These are phyloP conservation scores for Antechinus stuartii DNA, from an alignment of 2,113 vertebrate genomes.

Conservation along the genomic window DNA sequence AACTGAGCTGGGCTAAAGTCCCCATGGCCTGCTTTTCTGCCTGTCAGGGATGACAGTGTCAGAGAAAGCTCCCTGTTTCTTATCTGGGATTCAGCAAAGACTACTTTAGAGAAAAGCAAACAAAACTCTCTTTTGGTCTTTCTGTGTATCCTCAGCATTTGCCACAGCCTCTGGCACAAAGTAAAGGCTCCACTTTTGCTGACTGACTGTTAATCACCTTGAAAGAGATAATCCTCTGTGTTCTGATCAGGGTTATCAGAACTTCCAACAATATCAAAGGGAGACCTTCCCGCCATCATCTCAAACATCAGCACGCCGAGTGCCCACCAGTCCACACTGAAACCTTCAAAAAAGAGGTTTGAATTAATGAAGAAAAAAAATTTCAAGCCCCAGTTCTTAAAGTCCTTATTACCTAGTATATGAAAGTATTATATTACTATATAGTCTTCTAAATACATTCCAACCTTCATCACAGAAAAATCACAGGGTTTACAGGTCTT, in stretches of 20 bases:
- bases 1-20: background rate
- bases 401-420: constrained; percentile 33
- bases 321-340: constrained; percentile 99
- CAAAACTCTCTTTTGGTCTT: background rate
- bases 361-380: background rate
- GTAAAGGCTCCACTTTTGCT: background rate
- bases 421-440: constrained; percentile 40
- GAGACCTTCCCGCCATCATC: constrained; percentile 99
- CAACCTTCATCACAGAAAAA: background rate
- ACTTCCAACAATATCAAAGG: constrained; percentile 98
- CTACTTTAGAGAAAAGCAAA: constrained; percentile 3
- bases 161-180: background rate
- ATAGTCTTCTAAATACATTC: constrained; percentile 43
- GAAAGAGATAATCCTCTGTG: constrained; percentile 99
- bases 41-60: no score
- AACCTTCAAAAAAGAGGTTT: constrained; percentile 84
- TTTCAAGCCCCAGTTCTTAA: background rate
- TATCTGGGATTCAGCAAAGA: background rate
- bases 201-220: constrained; percentile 86
- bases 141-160: background rate
- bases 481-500: background rate
- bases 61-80: background rate
- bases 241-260: constrained; percentile 99
- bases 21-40: no score
- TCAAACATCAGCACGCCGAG: constrained; percentile 99